Base-by-base conservation (phyloP, 2,888 invertebrate species). In the Tenthredo livida region DNA sequence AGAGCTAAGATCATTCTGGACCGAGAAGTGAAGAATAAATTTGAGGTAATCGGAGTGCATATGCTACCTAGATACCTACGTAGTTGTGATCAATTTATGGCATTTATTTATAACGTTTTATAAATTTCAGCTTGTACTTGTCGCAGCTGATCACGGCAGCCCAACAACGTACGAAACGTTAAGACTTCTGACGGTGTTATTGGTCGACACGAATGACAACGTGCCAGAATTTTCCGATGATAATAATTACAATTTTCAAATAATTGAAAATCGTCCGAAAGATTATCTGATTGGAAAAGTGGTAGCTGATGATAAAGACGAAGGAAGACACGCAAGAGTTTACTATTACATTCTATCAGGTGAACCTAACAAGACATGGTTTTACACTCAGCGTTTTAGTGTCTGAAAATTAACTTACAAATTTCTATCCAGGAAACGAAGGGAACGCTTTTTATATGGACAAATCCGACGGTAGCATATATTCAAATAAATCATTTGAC, bases 201-300 rank as follows among this genome's bases (percentile, higher is more conserved):
- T 98, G 65, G 96, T 96, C 12, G 97, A 98, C 91, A 96, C 96
- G 3, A 96, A 97, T 89, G 97, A 98, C 93, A 97, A 98, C 90
- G 94, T 95, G 0, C 97, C 98, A 0, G 96, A 96, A 90, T 98
- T 98, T 92, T 95, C 95, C 0, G 95, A 95, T 80, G 94, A 95
- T 1, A 94, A 95, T 87, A 95, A 95, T 0, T 96, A 97, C 90
- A 95, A 95, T 87, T 97, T 97, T 89, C 95, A 94, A 43, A 94
- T 97, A 7, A 94, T 94, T 58, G 98, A 98, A 94, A 98, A 98
- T 92, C 92, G 92, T 17, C 93, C 92, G 2, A 92, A 91, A 83
- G 92, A 92, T 88, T 92, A 91, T 86, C 89, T 91, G 15, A 90
- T 93, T 94, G 97, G 97, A 10, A 95, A 96, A 89, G 96, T 97